Evolutionary conservation across 1,140 invertebrate species (phyloP), one percentile per base, ranked within the genome.

Genomic region (Drosophila truncata): DNA sequence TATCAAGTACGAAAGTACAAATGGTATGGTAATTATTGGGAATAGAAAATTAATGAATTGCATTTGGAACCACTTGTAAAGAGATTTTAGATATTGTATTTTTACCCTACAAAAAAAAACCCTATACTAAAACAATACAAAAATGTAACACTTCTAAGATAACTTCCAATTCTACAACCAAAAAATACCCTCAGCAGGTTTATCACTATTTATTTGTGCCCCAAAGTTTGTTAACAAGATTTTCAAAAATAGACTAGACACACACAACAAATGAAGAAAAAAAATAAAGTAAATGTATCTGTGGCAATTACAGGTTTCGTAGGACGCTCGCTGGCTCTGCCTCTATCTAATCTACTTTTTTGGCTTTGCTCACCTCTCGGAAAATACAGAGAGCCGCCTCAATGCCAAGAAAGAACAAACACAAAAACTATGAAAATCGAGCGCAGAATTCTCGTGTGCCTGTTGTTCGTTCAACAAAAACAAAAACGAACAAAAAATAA

Each of bases 391-490:
- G 57, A 72, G 42, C 46, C 54, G 42, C 46, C 54, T 71, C 82
- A 86, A 86, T 82, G 82, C 70, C 79, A 86, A 87, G n/a, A 70
- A 71, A 84, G 60, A 85, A 84, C 54, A 78, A 67, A 67, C 50
- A 41, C 33, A 57, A 66, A 62, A 74, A 61, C 33, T 61, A 57
- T 59, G n/a, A 63, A 33, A 49, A 55, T 37, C 35, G 37, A 42
- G 42, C 49, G 31, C 39, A 49, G 29, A 72, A 42, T 60, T 52
- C 47, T 31, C 31, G 23, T 73, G 41, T 39, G 25, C 62, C 46
- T 59, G 27, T 33, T 52, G 50, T 35, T 54, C 50, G 52, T 78
- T 39, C 47, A 59, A 61, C 42, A 69, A 49, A 35, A 69, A 62
- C 63, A 74, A 72, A 7, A 55, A 59, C 31, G 44, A 33, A n/a